Conservation (phyloP, 2,888 invertebrate genomes). For the Poecilobothrus nobilitatus region DNA sequence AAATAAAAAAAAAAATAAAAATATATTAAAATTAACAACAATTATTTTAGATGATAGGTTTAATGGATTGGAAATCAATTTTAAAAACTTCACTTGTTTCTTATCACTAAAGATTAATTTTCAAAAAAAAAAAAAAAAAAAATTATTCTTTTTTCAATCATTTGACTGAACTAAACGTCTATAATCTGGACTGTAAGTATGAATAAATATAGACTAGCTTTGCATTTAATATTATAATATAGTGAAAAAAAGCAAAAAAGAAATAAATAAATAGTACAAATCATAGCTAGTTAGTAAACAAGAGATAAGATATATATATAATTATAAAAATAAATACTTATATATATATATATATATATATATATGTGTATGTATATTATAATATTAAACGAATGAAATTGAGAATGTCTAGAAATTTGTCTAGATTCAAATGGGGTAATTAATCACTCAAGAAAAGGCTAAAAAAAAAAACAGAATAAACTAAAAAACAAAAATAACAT, state of each 20-base stretch:
- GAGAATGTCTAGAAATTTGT: constrained; percentile 3
- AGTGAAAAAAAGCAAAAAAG: too few relatives aligned
- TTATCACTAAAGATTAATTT: background rate
- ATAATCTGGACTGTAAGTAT: too few relatives aligned
- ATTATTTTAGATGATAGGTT: background rate
- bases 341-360: background rate
- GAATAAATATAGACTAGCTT: too few relatives aligned
- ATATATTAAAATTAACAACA: background rate
- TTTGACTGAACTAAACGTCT: too few relatives aligned
- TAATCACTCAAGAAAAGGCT: background rate
- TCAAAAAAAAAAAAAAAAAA: too few relatives aligned
- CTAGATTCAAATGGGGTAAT: background rate
- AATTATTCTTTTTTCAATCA: background rate
- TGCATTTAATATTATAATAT: too few relatives aligned
- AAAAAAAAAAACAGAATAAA: too few relatives aligned
- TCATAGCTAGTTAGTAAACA: too few relatives aligned
- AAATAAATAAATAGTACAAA: too few relatives aligned
- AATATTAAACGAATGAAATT: background rate
- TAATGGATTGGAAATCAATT: constrained; percentile 6
- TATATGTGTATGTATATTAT: background rate
- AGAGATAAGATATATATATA: too few relatives aligned
- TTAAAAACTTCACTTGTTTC: background rate
- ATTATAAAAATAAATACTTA: too few relatives aligned
- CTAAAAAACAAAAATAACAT: background rate
- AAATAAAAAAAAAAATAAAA: too few relatives aligned